Evolutionary conservation across 1,140 invertebrate genomes (phyloP), one percentile per base, ranked within the genome.

Genomic region (Aphelenchoides avenae): DNA sequence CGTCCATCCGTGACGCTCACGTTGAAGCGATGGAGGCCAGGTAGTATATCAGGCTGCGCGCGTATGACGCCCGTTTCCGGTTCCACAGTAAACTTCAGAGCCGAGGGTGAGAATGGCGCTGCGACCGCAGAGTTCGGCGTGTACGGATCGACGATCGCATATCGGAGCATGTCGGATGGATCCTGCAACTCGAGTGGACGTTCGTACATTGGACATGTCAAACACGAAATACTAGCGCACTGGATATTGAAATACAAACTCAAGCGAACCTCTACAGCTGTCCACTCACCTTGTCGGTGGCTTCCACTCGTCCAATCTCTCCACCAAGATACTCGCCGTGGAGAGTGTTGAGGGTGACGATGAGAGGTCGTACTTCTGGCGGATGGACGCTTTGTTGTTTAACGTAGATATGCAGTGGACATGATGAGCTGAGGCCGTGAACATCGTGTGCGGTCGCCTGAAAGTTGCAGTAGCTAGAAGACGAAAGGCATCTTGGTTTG

Each of bases 351-450:
- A 96, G 84, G 36, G 85, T 84, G 0, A 96, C 83, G 47, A 89
- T 86, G 1, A 94, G 79, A 0, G 91, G 89, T 0, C 86, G 87
- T 6, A 95, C 86, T 0, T 87, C 83, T 0, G 93, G 93, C 0
- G 90, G 89, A 80, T 89, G 92, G 65, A 90, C 87, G 24, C 89
- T 93, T 77, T 95, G 90, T 79, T 95, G 91, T 52, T 91, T 89
- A 0, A 94, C 80, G 58, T 86, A 86, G 2, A 94, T 83, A 18
- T 83, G 82, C 0, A 96, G 85, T 83, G 85, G 88, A 0, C 89
- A 86, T n/a, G n/a, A n/a, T 71, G 93, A 79, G 0, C 89, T 86
- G 6, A 91, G 89, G 24, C 84, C 86, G 6, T 91, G 92, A 77
- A 91, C 92, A 78, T 97, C 93, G 74, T 89, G 94, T 0, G 93